Evolutionary conservation across 1,140 invertebrate genomes (phyloP), one percentile per base, ranked within the genome.

Genomic region (Scaptomyza montana): DNA sequence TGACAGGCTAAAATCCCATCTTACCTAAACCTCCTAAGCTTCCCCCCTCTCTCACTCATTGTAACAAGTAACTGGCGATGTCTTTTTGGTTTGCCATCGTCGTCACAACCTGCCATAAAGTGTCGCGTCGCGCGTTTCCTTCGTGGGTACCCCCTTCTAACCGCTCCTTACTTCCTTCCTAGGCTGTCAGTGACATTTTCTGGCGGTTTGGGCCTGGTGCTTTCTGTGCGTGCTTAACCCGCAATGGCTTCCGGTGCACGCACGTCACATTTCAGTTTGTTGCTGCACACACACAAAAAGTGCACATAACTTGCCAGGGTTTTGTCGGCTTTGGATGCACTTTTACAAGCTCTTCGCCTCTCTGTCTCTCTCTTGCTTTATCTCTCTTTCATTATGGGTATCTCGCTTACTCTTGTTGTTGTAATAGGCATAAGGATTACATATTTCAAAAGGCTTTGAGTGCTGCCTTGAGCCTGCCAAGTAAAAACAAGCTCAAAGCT

Each of bases 191-290:
- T 50, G 64, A 33, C 55, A 56, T 56, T 73, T 73, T 64, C 70
- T 68, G 64, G 25, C 46, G 59, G 16, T 30, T 16, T 49, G 46
- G 33, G 39, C 39, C 25, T 54, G 68, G 28, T 43, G 41, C 39
- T 9, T 36, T 36, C 33, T 43, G 67, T 77, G 65, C 78, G 64
- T 71, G 77, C 56, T 74, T 78, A 86, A 70, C 78, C 82, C 75
- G 59, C 82, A 81, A 87, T 78, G 82, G 82, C 82, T 86, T 86
- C 78, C 82, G 82, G 75, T 67, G 69, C 77, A 78, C 78, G 74
- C 78, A 87, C 71, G 46, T 9, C 25, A 25, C 55, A 30, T 71
- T 62, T 49, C 55, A 57, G 78, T 73, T 73, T 66, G 60, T 28
- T 54, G 54, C 56, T 53, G 25, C 33, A 36, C 33, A 36, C 33